Evolutionary conservation across 35 echinoderm and acorn worm species (phyloP).

Genomic region (Patiria miniata): DNA sequence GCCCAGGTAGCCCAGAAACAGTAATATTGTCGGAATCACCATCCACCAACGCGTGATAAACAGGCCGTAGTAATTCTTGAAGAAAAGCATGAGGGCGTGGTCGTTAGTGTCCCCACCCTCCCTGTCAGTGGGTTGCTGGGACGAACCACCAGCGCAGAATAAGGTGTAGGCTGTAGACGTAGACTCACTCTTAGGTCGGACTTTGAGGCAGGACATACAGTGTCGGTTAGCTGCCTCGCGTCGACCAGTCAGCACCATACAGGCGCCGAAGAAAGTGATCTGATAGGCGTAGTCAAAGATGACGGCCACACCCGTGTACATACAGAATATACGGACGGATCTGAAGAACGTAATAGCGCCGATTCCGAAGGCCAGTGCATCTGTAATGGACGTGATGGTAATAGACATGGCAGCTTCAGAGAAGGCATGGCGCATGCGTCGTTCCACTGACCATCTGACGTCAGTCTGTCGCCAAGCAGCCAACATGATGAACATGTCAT

Average conservation of each 20-base stretch:
- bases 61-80: constrained; percentile 77
- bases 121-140: not conserved
- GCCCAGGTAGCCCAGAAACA: constrained; percentile 61
- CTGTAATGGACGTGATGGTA: constrained; percentile 95
- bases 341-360: constrained; percentile 75
- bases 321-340: constrained; percentile 87
- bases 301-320: constrained; percentile 84
- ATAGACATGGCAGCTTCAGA: constrained; percentile 94
- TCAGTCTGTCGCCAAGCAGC: constrained; percentile 87
- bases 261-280: constrained; percentile 88
- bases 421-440: constrained; percentile 80
- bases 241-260: constrained; percentile 73
- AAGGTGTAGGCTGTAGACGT: constrained; percentile 62
- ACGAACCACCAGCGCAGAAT: constrained; percentile 83
- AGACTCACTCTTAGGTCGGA: constrained; percentile 60
- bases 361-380: constrained; percentile 82
- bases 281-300: constrained; percentile 86
- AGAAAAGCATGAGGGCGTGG: constrained; percentile 79
- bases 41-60: constrained; percentile 51
- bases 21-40: constrained; percentile 36
- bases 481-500: constrained; percentile 98
- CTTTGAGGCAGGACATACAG: constrained; percentile 71
- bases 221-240: constrained; percentile 76
- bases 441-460: constrained; percentile 46
- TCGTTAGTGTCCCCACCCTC: constrained; percentile 27